Conservation (phyloP, 2,888 invertebrate species). For the Noctua janthina region DNA sequence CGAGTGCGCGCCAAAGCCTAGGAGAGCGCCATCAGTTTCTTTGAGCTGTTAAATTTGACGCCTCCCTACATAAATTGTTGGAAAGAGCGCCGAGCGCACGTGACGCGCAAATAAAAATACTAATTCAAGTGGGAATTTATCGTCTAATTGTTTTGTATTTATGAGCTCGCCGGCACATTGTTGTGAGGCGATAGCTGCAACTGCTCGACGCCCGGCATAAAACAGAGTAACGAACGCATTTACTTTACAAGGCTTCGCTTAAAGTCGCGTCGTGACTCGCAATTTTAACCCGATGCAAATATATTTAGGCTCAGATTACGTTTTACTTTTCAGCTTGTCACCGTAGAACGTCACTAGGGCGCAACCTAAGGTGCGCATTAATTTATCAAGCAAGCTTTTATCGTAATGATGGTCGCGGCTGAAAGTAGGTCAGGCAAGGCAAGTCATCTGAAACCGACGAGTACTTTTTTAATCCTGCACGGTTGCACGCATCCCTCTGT, state of each 20-base stretch:
- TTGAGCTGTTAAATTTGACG: conserved; percentile 85
- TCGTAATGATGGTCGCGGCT: conserved; percentile 75
- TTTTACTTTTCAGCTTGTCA: conserved; percentile 61
- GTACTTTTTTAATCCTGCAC: conserved; percentile 75
- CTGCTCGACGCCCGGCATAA: conserved; percentile 76
- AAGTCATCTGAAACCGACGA: conserved; percentile 72
- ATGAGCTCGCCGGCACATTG: conserved; percentile 82
- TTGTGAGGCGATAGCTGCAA: conserved; percentile 79
- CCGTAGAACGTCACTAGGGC: conserved; percentile 43
- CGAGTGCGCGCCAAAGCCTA: conserved; percentile 77
- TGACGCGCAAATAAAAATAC: conserved; percentile 88
- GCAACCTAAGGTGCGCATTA: conserved; percentile 70
- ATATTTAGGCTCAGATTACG: conserved; percentile 73
- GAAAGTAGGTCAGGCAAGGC: conserved; percentile 75
- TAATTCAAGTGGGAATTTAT: conserved; percentile 85
- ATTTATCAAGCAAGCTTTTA: conserved; percentile 77
- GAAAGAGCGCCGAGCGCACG: conserved; percentile 82
- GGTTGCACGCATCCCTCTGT: conserved; percentile 72
- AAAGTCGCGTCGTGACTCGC: conserved; percentile 81
- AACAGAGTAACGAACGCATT: conserved; percentile 78
- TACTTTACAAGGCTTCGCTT: conserved; percentile 69
- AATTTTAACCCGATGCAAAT: conserved; percentile 72
- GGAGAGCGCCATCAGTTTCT: conserved; percentile 83
- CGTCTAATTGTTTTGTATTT: conserved; percentile 87
- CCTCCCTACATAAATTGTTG: conserved; percentile 84